Conservation (phyloP, 2,797 vertebrate species). For the Saxicola maurus region DNA sequence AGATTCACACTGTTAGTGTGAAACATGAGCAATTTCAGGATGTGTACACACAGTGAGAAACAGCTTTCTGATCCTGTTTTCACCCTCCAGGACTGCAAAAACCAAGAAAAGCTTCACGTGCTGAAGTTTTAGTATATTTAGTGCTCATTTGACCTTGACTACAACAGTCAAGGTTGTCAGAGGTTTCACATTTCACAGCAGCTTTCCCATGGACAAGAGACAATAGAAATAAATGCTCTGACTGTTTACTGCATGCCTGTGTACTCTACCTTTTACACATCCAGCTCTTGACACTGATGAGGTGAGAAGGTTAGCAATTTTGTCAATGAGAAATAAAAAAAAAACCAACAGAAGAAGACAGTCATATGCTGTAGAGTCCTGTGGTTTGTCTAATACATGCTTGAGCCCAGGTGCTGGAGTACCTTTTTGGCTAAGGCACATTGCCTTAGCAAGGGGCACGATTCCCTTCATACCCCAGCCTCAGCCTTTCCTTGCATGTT, state of each 20-base stretch:
- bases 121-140: background rate
- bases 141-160: conserved; percentile 46
- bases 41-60: background rate
- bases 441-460: fast-evolving
- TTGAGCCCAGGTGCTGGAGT: background rate
- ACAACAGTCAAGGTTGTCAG: conserved; percentile 35
- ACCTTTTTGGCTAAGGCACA: background rate
- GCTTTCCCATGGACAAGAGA: conserved; percentile 5
- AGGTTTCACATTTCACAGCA: conserved; percentile 34
- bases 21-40: background rate
- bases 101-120: background rate
- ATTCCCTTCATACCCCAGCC: background rate
- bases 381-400: background rate
- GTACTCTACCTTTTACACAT: background rate
- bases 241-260: background rate
- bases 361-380: background rate
- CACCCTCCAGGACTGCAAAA: background rate
- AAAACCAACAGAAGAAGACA: background rate
- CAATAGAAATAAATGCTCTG: conserved; percentile 9
- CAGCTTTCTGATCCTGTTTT: background rate
- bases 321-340: background rate
- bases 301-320: background rate
- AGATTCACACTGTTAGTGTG: background rate
- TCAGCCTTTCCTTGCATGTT: background rate
- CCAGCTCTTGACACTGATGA: background rate